Evolutionary conservation across 2,797 vertebrate species (phyloP), one percentile per base, ranked within the genome.

Genomic region (Helicolenus hilgendorfi): DNA sequence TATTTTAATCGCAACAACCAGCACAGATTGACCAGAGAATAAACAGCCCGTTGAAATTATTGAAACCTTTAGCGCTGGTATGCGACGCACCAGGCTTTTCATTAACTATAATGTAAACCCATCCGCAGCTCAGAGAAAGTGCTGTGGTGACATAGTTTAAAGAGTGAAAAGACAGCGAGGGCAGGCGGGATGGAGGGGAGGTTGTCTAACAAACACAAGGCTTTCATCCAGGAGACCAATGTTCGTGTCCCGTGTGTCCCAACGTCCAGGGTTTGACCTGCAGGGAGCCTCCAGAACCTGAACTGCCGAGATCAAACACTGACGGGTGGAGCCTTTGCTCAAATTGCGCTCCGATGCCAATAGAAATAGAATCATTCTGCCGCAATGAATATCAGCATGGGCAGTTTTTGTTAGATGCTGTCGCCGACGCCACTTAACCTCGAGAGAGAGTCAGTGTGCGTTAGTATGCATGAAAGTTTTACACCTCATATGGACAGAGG

Each of bases 231-330:
- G 41, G 15, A 45, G 6, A 45, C 15, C 41, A 45, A 18, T 45
- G 41, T 18, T 18, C 15, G 15, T 45, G 41, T 18, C 15, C 15
- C 0, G 7, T 45, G 38, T 41, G 41, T 45, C 0, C 6, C 41
- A 45, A 18, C 41, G 41, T 45, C 41, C 41, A 45, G 5, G 14
- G 38, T 15, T 4, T 18, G 58, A 60, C 14, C 14, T 4, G 14
- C 26, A 1, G 58, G 14, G 27, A 29, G 0, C 58, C 58, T 62
- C 18, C 60, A 31, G 60, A 62, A n/a, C 10, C 60, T 33, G 29
- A 33, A 29, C 27, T 62, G 6, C 24, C 5, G 56, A 58, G 11
- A 58, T 24, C 56, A 58, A 26, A 45, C 41, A 45, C 41, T 1
- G 41, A 26, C 24, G 14, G 56, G 3, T 14, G 13, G 13, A 64